Base-by-base conservation (phyloP, 30 jellyfish, hydroid and myxozoan species). In the Hydra vulgaris region DNA sequence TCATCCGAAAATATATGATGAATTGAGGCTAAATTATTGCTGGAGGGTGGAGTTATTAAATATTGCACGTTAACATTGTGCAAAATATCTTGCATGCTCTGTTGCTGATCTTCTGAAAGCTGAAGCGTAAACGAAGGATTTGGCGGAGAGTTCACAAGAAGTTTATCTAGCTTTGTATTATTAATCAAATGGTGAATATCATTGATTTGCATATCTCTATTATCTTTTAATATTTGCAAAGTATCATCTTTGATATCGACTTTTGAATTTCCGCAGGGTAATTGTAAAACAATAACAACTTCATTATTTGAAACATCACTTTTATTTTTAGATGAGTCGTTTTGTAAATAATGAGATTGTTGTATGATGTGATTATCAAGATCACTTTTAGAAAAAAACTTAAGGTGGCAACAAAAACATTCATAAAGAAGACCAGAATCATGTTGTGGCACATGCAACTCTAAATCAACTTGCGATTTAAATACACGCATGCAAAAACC, bases 401-500 rank as follows among this genome's bases (percentile, higher is more conserved):
- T 78, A 8, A 77, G 79, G 40, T 76, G 79, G 55, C 85, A 78
- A 52, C 53, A 77, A 20, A 21, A n/a, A 23, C 85, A 78, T 20
- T 40, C 24, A 40, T 78, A 7, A 15, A 22, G 21, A 55, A 78
- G 78, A 27, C 85, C 85, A 20, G 66, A 21, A 18, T 78, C 85
- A 1, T 78, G 85, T 61, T 53, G 26, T 66, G 85, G 85, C 15
- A 78, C 85, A 78, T 78, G 85, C 66, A 52, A 17, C 66, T 78
- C 66, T 18, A 78, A 77, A 61, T 78, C 85, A 23, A 18, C 53
- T 1, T 78, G 85, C 15, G 79, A 53, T 78, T 78, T 78, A 52
- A 78, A 78, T 21, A 78, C 85, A 61, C 85, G 85, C 55, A 78
- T 53, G 69, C 85, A 78, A 27, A 78, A 78, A 18, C 85, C 85